These are phyloP conservation scores for Pyrgilauda ruficollis DNA, from an alignment of 2,113 vertebrate genomes.

Conservation along the genomic window DNA sequence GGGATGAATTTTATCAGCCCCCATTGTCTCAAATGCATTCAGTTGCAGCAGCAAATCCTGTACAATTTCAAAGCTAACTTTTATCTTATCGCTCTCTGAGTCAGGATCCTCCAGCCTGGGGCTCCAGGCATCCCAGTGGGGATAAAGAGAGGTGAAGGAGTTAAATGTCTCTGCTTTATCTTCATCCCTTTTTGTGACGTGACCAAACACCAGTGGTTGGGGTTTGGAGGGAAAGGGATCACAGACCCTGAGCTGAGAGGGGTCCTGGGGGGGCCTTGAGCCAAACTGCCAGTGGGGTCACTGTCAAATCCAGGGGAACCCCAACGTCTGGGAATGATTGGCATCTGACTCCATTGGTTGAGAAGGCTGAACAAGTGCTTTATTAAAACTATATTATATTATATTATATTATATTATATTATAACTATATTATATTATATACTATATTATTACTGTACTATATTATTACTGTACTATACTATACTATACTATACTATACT, in stretches of 20 bases:
- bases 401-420: too few species aligned
- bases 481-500: too few species aligned
- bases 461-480: too few species aligned
- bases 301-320: neutral
- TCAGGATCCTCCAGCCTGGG: neutral
- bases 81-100: neutral
- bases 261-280: neutral
- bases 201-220: accelerated
- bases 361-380: too few species aligned
- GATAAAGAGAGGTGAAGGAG: neutral
- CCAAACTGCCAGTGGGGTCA: neutral
- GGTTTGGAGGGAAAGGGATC: neutral
- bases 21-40: neutral
- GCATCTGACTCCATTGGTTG: too few species aligned
- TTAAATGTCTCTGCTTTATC: neutral
- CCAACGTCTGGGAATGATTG: too few species aligned
- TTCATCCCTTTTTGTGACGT: neutral
- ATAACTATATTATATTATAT: too few species aligned
- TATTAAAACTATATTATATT: too few species aligned
- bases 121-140: neutral
- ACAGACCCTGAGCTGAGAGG: accelerated
- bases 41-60: neutral
- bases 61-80: neutral
- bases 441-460: too few species aligned
- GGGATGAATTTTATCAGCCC: neutral